Conservation (phyloP, 2,113 vertebrate genomes). For the Poicephalus gulielmi region DNA sequence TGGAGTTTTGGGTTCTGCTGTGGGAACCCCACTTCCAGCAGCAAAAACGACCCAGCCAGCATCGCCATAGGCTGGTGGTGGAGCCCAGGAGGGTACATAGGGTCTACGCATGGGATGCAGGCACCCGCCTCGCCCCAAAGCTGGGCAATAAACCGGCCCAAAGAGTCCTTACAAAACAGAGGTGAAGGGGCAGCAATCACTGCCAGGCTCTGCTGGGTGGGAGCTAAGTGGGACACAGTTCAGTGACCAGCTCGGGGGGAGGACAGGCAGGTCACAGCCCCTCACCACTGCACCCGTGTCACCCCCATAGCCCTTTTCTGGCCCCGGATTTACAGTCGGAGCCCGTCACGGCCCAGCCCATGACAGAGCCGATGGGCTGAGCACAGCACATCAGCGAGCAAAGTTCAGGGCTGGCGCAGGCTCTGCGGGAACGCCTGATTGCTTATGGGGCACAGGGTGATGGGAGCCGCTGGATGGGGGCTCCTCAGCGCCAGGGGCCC, state of each 20-base stretch:
- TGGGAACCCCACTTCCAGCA: background rate
- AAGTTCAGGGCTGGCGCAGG: conserved; percentile 4
- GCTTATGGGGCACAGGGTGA: fast-evolving
- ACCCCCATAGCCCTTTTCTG: fast-evolving
- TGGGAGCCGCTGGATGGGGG: background rate
- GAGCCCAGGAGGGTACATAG: background rate
- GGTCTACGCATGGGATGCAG: background rate
- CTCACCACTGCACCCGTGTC: fast-evolving
- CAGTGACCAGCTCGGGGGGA: background rate
- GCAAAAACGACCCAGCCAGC: background rate
- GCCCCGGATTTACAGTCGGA: background rate
- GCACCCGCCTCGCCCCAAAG: background rate
- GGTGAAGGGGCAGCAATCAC: fast-evolving
- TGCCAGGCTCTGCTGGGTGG: background rate
- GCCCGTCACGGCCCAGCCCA: background rate
- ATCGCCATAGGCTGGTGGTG: fast-evolving
- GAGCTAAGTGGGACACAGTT: fast-evolving
- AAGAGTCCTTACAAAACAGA: background rate
- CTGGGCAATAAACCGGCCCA: background rate
- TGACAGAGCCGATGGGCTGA: background rate
- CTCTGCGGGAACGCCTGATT: background rate
- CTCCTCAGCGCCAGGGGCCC: fast-evolving
- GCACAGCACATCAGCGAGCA: background rate
- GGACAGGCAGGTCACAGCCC: background rate
- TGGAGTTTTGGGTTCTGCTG: background rate